Conservation (phyloP, 1,140 invertebrate species). For the Drosophila saltans region DNA sequence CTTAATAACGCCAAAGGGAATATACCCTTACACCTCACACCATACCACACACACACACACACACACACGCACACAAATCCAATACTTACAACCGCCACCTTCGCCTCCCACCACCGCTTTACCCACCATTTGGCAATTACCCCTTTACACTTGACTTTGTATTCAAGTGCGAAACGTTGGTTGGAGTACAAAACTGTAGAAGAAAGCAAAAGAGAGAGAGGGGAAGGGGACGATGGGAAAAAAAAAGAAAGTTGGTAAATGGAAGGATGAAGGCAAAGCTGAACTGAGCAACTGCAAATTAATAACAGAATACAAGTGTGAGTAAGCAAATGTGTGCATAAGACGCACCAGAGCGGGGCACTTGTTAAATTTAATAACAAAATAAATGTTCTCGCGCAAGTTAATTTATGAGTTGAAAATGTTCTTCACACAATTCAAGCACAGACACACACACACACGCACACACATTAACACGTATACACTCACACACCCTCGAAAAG, state of each 20-base stretch:
- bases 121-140: constrained; percentile 50
- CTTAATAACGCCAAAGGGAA: constrained; percentile 82
- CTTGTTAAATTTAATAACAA: constrained; percentile 72
- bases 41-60: constrained; percentile 21
- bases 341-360: background rate
- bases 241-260: constrained; percentile 8
- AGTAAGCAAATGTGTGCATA: constrained; percentile 30
- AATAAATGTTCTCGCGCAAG: constrained; percentile 72
- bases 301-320: constrained; percentile 49
- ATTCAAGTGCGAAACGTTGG: constrained; percentile 70
- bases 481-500: background rate
- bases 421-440: constrained; percentile 54
- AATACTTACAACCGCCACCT: background rate
- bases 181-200: constrained; percentile 24
- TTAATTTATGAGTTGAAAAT: constrained; percentile 75
- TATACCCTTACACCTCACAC: constrained; percentile 19
- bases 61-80: constrained; percentile 19
- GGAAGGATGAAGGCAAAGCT: constrained; percentile 15
- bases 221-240: constrained; percentile 26
- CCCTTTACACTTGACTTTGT: constrained; percentile 62
- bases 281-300: constrained; percentile 66
- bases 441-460: constrained; percentile 22
- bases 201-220: background rate
- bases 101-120: background rate
- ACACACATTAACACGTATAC: constrained; percentile 1